phyloP scores from a whole-genome alignment of 35 echinoderm and acorn worm species.

The Hemicentrotus pulcherrimus region DNA sequence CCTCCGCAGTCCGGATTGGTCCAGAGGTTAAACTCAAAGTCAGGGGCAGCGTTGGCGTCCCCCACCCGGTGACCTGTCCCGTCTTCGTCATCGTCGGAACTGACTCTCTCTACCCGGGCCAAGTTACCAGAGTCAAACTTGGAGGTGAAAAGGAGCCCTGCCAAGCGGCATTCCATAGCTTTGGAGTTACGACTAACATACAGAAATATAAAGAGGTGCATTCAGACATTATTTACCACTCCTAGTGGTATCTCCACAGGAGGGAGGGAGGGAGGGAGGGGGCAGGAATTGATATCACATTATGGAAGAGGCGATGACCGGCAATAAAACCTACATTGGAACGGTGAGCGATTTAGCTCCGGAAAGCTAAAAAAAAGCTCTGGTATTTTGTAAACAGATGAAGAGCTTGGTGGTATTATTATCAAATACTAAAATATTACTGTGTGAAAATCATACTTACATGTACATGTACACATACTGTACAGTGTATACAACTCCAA shows the following conservation, averaged over 20 bases:
- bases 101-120: conserved; percentile 82
- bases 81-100: conserved; percentile 71
- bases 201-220: neutral
- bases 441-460: too few species aligned
- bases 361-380: too few species aligned
- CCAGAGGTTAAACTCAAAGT: conserved; percentile 97
- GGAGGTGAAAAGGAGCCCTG: conserved; percentile 94
- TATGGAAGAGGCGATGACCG: too few species aligned
- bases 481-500: too few species aligned
- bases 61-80: conserved; percentile 62
- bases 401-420: too few species aligned
- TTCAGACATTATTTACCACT: neutral
- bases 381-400: too few species aligned
- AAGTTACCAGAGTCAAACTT: conserved; percentile 99
- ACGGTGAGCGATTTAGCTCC: too few species aligned
- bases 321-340: too few species aligned
- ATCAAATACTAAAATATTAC: too few species aligned
- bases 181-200: neutral
- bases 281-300: too few species aligned
- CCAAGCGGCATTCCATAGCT: conserved; percentile 71
- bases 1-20: conserved; percentile 94
- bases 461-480: too few species aligned
- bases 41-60: conserved; percentile 65
- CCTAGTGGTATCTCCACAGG: neutral
- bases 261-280: too few species aligned